These are phyloP conservation scores for Mylabris sibirica DNA, from an alignment of 2,888 invertebrate species.

Conservation along the genomic window DNA sequence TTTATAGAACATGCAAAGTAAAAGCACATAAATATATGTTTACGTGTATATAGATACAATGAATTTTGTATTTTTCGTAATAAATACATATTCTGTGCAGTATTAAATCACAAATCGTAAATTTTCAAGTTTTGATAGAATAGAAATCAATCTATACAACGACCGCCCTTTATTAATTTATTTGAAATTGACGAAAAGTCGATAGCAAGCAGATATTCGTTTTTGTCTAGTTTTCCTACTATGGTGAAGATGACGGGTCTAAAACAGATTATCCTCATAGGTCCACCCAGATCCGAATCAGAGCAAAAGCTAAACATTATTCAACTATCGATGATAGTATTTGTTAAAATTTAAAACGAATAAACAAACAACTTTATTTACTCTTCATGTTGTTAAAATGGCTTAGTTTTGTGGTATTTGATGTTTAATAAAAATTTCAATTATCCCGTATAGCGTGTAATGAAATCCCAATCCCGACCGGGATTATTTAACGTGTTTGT, in stretches of 20 bases:
- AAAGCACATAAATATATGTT: constrained; percentile 14
- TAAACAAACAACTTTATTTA: not conserved
- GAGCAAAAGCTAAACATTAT: constrained; percentile 37
- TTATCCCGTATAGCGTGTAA: not conserved
- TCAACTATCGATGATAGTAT: constrained; percentile 44
- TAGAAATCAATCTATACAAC: not conserved
- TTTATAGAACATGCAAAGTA: constrained; percentile 32
- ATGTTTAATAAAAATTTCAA: constrained; percentile 7
- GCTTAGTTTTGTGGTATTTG: constrained; percentile 14
- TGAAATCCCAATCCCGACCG: constrained; percentile 15
- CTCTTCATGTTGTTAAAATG: not conserved
- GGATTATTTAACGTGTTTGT: constrained; percentile 35
- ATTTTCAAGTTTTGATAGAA: not conserved
- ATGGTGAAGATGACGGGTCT: constrained; percentile 4
- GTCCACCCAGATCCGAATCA: constrained; percentile 31
- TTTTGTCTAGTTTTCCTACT: not conserved
- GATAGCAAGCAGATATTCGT: constrained; percentile 40
- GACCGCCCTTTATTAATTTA: not conserved
- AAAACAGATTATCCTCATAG: constrained; percentile 47
- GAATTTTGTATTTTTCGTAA: constrained; percentile 21
- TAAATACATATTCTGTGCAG: not conserved
- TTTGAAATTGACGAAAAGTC: constrained; percentile 46
- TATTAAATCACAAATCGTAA: not conserved
- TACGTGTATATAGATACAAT: constrained; percentile 25
- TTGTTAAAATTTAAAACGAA: not conserved